phyloP scores from a whole-genome alignment of 1,140 invertebrate species.

The Lepidotrigona ventralis region DNA sequence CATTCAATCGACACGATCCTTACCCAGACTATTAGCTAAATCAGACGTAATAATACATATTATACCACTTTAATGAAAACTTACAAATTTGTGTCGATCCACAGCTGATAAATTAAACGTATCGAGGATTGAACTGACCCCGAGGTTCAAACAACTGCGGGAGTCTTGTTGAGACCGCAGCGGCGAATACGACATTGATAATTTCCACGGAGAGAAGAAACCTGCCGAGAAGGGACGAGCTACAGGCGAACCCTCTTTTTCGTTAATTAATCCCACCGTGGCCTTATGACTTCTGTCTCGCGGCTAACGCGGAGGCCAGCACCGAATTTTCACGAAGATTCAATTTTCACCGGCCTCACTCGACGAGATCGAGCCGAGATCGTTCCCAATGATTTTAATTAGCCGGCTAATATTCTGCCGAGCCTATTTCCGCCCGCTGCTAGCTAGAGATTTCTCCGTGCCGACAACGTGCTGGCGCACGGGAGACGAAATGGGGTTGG shows the following conservation, averaged over 20 bases:
- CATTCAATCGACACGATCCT: no score
- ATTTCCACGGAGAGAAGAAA: slow-evolving; percentile 6
- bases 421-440: slow-evolving; percentile 15
- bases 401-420: slow-evolving; percentile 48
- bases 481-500: not conserved
- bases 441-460: slow-evolving; percentile 17
- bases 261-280: slow-evolving; percentile 27
- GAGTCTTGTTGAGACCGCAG: slow-evolving; percentile 3
- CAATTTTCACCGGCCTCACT: not conserved
- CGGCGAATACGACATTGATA: not conserved
- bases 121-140: not conserved
- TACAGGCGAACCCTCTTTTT: slow-evolving; percentile 30
- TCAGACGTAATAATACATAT: no score
- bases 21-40: no score
- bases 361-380: not conserved
- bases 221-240: not conserved
- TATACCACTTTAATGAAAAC: no score
- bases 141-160: not conserved
- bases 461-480: not conserved
- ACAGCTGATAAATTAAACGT: no score
- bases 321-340: not conserved
- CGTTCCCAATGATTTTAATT: slow-evolving; percentile 53
- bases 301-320: not conserved
- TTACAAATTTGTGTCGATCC: no score
- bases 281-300: not conserved